Percentiles rank a stretch among this genome's conserved stretches.
These are phyloP conservation scores for Amblyjoppa proteus DNA, from an alignment of 2,888 invertebrate species.

Conservation along the genomic window DNA sequence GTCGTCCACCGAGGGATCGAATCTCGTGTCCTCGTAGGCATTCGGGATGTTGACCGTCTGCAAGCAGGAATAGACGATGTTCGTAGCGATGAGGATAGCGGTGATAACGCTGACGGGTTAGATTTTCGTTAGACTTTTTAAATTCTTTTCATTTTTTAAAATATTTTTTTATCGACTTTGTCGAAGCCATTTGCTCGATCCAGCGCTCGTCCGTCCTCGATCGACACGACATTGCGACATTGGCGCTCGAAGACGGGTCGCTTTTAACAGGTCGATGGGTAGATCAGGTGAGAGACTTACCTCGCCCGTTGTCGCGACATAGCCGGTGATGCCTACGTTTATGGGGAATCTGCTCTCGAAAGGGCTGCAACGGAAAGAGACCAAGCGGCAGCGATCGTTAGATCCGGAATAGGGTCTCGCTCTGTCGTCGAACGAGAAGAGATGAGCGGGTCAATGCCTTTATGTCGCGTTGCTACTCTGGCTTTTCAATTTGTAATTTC, in stretches of 20 bases:
- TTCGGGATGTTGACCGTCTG: constrained; percentile 96
- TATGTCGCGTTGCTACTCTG: constrained; percentile 58
- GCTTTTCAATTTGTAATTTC: constrained; percentile 49
- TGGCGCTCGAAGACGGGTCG: constrained; percentile 7
- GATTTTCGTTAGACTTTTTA: background rate
- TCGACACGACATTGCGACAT: constrained; percentile 19
- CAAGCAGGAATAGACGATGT: constrained; percentile 73
- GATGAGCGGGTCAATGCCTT: constrained; percentile 66
- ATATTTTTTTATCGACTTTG: constrained; percentile 27
- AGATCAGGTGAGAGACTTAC: constrained; percentile 86
- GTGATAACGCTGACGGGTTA: constrained; percentile 1
- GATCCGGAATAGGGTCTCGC: constrained; percentile 68
- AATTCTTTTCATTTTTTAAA: constrained; percentile 18
- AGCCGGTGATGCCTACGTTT: constrained; percentile 97
- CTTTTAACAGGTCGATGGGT: constrained; percentile 23
- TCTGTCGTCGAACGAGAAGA: constrained; percentile 69
- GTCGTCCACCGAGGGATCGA: constrained; percentile 95
- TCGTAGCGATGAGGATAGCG: constrained; percentile 25
- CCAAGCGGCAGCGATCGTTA: constrained; percentile 72
- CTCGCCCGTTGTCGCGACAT: constrained; percentile 98
- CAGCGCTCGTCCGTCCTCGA: constrained; percentile 5
- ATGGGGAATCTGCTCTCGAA: constrained; percentile 97
- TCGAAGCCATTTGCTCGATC: constrained; percentile 28
- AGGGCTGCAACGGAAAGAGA: constrained; percentile 87
- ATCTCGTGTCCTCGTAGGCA: constrained; percentile 95